A percentile compares a stretch with the other conserved stretches of the same genome.
phyloP scores from a whole-genome alignment of 2,113 vertebrate genomes.

The Muscicapa adusta region DNA sequence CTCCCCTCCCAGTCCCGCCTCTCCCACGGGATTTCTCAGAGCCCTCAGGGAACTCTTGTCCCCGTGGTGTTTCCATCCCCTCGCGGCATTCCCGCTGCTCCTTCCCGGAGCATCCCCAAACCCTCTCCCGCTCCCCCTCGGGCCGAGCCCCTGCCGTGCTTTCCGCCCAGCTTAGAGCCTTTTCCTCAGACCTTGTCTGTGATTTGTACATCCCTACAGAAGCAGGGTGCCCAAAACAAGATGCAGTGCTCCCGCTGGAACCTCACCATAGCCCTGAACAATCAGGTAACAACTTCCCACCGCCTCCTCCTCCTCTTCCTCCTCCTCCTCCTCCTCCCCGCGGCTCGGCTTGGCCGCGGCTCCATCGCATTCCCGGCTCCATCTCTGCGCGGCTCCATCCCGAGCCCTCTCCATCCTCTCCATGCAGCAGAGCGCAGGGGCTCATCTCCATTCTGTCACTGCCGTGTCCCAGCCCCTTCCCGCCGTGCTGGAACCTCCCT shows the following conservation, averaged over 20 bases:
- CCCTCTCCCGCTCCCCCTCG: neutral
- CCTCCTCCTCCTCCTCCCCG: neutral
- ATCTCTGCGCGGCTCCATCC: neutral
- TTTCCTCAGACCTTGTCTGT: constrained; percentile 56
- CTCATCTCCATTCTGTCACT: constrained; percentile 31
- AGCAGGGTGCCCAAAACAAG: constrained; percentile 65
- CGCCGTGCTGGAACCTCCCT: neutral
- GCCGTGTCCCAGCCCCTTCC: neutral
- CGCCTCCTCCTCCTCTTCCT: neutral
- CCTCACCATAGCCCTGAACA: constrained; percentile 68
- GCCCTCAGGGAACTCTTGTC: neutral
- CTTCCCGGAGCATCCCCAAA: neutral
- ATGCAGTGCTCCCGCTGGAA: constrained; percentile 67
- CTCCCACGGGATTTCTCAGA: neutral
- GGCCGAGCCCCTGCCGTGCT: neutral
- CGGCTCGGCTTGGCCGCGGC: neutral
- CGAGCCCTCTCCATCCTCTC: neutral
- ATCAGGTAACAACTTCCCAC: constrained; percentile 59
- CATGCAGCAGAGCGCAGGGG: neutral
- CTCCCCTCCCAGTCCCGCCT: neutral
- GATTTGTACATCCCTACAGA: constrained; percentile 67
- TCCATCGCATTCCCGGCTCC: constrained; percentile 31
- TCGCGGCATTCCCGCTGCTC: neutral
- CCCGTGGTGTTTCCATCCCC: neutral
- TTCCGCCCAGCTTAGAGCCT: constrained; percentile 3